These are phyloP conservation scores for Mus caroli DNA, from an alignment of 2,797 vertebrate genomes.

Conservation along the genomic window DNA sequence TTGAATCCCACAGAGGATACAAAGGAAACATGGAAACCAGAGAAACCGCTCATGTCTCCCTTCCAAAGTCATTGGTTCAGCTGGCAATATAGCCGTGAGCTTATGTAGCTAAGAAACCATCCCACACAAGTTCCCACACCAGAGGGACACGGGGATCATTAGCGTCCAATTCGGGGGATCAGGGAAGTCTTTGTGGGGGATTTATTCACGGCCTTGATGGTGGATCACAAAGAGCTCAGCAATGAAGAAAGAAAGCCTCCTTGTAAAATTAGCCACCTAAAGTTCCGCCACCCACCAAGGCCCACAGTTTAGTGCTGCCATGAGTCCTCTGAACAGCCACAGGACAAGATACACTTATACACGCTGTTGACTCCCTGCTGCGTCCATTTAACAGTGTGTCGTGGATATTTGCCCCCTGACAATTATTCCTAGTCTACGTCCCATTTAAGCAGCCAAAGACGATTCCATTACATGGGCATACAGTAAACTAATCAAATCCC, in stretches of 20 bases:
- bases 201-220: not conserved
- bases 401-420: not conserved
- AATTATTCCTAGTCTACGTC: conserved; percentile 7
- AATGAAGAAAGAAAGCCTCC: not conserved
- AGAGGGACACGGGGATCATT: not conserved
- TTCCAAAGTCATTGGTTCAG: not conserved
- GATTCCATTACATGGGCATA: conserved; percentile 10
- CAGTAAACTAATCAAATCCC: conserved; percentile 54
- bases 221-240: not conserved
- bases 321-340: fast-evolving
- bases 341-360: not conserved
- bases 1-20: not conserved
- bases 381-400: not conserved
- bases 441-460: conserved; percentile 21
- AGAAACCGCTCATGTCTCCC: not conserved
- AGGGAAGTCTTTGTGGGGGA: not conserved
- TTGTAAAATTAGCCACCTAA: not conserved
- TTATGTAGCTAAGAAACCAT: not conserved
- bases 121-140: not conserved
- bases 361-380: not conserved
- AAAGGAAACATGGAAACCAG: not conserved
- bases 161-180: not conserved
- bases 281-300: not conserved
- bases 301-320: fast-evolving
- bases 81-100: not conserved